phyloP scores from a whole-genome alignment of 1,140 invertebrate genomes.

The Drosophila elegans region DNA sequence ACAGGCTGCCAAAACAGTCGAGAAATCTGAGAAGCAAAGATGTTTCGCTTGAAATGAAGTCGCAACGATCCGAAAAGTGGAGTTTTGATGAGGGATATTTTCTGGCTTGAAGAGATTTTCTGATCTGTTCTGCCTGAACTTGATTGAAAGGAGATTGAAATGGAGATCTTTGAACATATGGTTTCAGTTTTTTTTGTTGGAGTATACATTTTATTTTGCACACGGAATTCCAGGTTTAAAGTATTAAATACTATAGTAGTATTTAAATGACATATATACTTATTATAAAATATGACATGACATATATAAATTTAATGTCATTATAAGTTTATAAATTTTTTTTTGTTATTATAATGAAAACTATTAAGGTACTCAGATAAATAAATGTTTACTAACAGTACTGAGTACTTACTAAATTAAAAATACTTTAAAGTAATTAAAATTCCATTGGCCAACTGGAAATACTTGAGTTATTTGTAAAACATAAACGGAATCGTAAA shows the following conservation, averaged over 20 bases:
- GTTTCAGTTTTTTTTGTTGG: not conserved
- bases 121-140: conserved; percentile 9
- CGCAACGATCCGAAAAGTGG: conserved; percentile 40
- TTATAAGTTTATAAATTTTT: no score
- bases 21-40: conserved; percentile 40
- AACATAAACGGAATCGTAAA: conserved; percentile 38
- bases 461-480: conserved; percentile 20
- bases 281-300: no score
- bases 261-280: no score
- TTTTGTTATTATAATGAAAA: no score
- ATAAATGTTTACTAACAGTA: no score
- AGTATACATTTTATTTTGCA: no score
- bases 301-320: no score
- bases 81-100: conserved; percentile 41
- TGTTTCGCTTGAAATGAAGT: conserved; percentile 43
- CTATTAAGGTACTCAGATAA: no score
- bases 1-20: conserved; percentile 41
- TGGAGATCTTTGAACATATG: not conserved
- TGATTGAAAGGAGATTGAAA: conserved; percentile 25
- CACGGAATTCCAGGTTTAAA: no score
- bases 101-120: conserved; percentile 1
- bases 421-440: conserved; percentile 1
- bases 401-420: no score
- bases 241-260: no score
- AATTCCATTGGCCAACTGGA: not conserved